Base-by-base conservation (phyloP, 2,113 vertebrate species). In the Beaufortia kweichowensis region DNA sequence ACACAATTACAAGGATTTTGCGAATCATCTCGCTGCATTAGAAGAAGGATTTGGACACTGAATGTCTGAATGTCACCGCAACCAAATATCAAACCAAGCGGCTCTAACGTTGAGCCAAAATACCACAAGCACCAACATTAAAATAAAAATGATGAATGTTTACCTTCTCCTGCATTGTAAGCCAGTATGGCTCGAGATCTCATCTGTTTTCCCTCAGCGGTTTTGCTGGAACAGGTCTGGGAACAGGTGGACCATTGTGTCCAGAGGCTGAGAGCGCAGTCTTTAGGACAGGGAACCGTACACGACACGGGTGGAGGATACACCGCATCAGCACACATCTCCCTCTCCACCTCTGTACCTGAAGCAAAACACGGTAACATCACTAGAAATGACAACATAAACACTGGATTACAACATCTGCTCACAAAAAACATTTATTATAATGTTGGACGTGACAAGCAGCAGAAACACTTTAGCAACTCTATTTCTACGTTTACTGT, bases 221-320 rank as follows among this genome's bases (percentile, higher is more conserved):
- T 96, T 88, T 98, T 99, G 3, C 97, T 95, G 0, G 97, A 98
- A 91, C 97, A 99, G 82, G 97, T 99, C 88, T 98, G 95, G 0
- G 97, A 99, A 85, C 97, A 99, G 65, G 94, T 94, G 33, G 96
- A 96, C 97, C 97, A 99, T 0, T 87, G 1, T 0, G 97, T 96
- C 97, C 97, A 99, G 21, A 83, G 68, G 73, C 94, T 98, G 79
- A 98, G 95, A 41, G 95, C 95, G 5, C 97, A 99, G 89, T 98
- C 96, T 85, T 92, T 94, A 0, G 95, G 93, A 89, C 97, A 99
- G 0, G 96, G 94, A 64, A 94, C 95, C 9, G 94, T 89, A 0
- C 97, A 98, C 76, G 81, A 85, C 3, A 94, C 91, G 0, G 95
- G 94, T 21, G 92, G 88, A 0, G 94, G 95, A 70, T 93, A 88